phyloP scores from a whole-genome alignment of 2,888 invertebrate species.

The Tanypteryx hageni region DNA sequence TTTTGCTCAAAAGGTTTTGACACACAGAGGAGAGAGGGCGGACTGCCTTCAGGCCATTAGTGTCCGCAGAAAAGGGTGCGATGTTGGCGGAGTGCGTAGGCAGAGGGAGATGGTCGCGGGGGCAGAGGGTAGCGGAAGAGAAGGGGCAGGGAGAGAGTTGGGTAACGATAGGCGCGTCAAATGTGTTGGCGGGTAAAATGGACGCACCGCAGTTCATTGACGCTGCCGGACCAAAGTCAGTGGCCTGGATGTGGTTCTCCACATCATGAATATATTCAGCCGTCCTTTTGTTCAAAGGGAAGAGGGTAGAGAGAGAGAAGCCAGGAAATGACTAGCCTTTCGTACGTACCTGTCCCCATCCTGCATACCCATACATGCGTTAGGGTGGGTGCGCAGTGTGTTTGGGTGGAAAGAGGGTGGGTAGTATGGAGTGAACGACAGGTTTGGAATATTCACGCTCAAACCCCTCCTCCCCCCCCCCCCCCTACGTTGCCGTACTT shows the following conservation, averaged over 20 bases:
- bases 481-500: neutral
- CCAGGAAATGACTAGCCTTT: neutral
- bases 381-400: too few species aligned
- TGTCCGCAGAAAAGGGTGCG: neutral
- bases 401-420: too few species aligned
- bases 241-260: neutral
- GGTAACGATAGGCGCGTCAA: neutral
- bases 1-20: too few species aligned
- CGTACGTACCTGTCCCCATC: too few species aligned
- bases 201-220: conserved; percentile 24
- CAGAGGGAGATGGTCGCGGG: neutral
- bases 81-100: neutral
- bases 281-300: neutral
- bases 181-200: conserved; percentile 20
- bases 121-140: neutral
- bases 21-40: too few species aligned
- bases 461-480: neutral
- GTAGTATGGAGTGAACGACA: too few species aligned
- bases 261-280: conserved; percentile 11
- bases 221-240: neutral
- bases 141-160: neutral
- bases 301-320: neutral
- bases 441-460: too few species aligned
- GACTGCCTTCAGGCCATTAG: neutral
- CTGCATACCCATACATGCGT: too few species aligned